These are phyloP conservation scores for Eptesicus fuscus DNA, from an alignment of 2,113 vertebrate species.

Conservation along the genomic window DNA sequence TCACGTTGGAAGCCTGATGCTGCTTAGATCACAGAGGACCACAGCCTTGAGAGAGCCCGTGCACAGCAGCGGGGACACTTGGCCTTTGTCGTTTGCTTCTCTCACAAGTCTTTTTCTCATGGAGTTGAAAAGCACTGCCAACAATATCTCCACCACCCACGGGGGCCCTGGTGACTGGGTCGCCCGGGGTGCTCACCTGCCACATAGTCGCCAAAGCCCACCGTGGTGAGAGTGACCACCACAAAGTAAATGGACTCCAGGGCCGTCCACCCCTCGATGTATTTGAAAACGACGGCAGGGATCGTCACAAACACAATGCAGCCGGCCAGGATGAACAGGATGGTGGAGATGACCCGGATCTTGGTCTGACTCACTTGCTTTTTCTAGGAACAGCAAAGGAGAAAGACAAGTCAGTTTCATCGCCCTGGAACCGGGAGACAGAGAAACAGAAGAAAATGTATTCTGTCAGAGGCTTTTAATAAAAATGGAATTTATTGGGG, in stretches of 20 bases:
- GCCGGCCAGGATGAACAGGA: conserved; percentile 96
- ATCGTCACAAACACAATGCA: conserved; percentile 97
- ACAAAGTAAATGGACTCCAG: conserved; percentile 98
- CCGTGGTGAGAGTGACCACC: conserved; percentile 96
- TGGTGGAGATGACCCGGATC: conserved; percentile 97
- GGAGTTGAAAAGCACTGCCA: background rate
- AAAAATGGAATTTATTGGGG: background rate
- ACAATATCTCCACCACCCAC: background rate
- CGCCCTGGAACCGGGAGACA: background rate
- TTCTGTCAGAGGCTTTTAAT: rapidly evolving
- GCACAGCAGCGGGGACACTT: background rate
- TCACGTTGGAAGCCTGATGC: background rate
- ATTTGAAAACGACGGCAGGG: conserved; percentile 94
- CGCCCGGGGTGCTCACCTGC: conserved; percentile 86
- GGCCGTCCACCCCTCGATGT: conserved; percentile 95
- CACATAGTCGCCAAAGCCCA: conserved; percentile 98
- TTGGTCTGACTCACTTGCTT: conserved; percentile 98
- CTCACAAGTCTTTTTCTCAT: background rate
- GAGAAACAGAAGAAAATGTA: background rate
- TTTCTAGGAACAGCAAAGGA: conserved; percentile 85
- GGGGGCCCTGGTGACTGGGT: background rate
- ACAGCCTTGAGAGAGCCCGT: background rate
- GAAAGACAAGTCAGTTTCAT: background rate
- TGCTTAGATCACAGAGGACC: background rate
- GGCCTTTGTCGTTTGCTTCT: background rate